Conservation (phyloP, 1,140 invertebrate species). For the Antheraea mylitta region DNA sequence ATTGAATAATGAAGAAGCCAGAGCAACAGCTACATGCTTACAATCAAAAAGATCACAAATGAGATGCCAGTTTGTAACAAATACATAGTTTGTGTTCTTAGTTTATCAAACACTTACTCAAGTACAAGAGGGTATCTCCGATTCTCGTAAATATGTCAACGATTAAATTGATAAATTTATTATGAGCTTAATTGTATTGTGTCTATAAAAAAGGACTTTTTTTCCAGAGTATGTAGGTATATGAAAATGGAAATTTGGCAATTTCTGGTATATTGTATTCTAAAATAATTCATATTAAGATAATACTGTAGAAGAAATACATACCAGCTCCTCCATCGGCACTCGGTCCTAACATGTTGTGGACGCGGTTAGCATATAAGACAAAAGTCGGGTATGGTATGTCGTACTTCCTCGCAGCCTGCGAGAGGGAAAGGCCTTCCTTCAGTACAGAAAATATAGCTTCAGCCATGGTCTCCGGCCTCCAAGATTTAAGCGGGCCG, state of each 20-base stretch:
- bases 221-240: neutral
- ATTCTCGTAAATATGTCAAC: neutral
- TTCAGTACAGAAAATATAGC: constrained; percentile 95
- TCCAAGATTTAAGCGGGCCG: constrained; percentile 94
- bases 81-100: neutral
- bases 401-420: constrained; percentile 94
- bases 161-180: too few relatives aligned
- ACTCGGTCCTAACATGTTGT: constrained; percentile 95
- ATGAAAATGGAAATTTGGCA: neutral
- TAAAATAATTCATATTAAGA: too few relatives aligned
- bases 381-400: constrained; percentile 97
- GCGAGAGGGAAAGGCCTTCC: constrained; percentile 92
- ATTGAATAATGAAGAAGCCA: neutral
- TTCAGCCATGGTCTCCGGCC: constrained; percentile 95
- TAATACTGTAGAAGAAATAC: neutral
- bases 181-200: neutral
- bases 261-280: too few relatives aligned
- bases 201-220: neutral
- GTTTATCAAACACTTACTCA: neutral
- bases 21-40: neutral
- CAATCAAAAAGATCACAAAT: neutral
- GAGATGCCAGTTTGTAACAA: neutral
- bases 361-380: constrained; percentile 94
- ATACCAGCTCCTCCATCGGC: constrained; percentile 91
- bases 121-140: neutral